These are phyloP conservation scores for Seira ritae DNA, from an alignment of 2,888 invertebrate species.

Conservation along the genomic window DNA sequence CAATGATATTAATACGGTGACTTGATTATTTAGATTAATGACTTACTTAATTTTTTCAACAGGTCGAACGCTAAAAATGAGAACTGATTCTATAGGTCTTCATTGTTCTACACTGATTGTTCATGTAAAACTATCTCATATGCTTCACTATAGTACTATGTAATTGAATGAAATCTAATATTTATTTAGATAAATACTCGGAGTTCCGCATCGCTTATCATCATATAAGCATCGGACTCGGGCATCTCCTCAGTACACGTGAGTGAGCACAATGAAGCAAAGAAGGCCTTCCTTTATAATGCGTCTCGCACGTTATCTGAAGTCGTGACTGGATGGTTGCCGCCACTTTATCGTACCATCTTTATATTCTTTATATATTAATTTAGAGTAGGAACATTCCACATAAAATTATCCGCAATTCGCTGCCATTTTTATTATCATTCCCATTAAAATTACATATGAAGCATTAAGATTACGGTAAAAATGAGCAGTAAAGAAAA, in stretches of 20 bases:
- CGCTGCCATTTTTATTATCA: too few species aligned
- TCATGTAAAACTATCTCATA: neutral
- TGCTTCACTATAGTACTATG: neutral
- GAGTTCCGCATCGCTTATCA: too few species aligned
- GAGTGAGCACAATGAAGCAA: constrained; percentile 28
- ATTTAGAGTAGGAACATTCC: too few species aligned
- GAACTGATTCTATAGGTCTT: too few species aligned
- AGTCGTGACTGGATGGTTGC: constrained; percentile 20
- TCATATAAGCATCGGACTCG: constrained; percentile 30
- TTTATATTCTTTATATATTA: too few species aligned
- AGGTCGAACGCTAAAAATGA: too few species aligned
- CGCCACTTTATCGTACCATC: too few species aligned
- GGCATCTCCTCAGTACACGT: constrained; percentile 41
- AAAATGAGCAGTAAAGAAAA: constrained; percentile 19
- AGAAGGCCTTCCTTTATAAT: constrained; percentile 35
- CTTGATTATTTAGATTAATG: constrained; percentile 33
- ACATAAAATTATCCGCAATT: too few species aligned
- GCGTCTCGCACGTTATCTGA: constrained; percentile 10
- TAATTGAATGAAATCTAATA: too few species aligned
- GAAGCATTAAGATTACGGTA: constrained; percentile 12
- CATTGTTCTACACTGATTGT: neutral
- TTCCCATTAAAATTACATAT: neutral
- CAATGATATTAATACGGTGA: constrained; percentile 16
- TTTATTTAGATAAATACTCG: constrained; percentile 40
- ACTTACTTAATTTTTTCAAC: constrained; percentile 24